Conservation (phyloP, 2,888 invertebrate genomes). For the Limenitis camilla region DNA sequence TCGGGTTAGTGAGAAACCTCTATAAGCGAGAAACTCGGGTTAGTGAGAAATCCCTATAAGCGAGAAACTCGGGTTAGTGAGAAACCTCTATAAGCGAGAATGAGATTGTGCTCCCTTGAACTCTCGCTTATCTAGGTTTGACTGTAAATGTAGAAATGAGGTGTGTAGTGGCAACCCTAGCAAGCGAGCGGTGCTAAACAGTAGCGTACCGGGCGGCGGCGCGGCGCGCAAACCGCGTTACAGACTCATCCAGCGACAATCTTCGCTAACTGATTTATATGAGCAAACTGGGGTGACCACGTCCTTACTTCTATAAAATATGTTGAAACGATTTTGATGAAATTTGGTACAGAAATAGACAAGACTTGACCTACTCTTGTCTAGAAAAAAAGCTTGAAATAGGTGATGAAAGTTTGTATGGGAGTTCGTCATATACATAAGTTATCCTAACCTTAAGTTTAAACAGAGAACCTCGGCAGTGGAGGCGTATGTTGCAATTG, state of each 20-base stretch:
- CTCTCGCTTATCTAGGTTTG: not conserved
- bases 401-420: too few relatives aligned
- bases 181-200: slow-evolving; percentile 46
- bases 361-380: too few relatives aligned
- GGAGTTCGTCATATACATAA: too few relatives aligned
- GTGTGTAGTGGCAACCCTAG: slow-evolving; percentile 31
- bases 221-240: slow-evolving; percentile 61
- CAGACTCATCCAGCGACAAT: slow-evolving; percentile 64
- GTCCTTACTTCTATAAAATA: too few relatives aligned
- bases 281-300: slow-evolving; percentile 17
- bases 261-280: slow-evolving; percentile 61
- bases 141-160: too few relatives aligned
- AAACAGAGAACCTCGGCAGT: too few relatives aligned
- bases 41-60: too few relatives aligned
- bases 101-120: not conserved
- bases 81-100: not conserved
- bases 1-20: not conserved
- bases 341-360: too few relatives aligned
- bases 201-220: slow-evolving; percentile 71
- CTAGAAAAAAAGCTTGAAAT: too few relatives aligned
- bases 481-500: too few relatives aligned
- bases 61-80: not conserved
- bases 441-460: too few relatives aligned
- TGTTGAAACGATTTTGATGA: too few relatives aligned
- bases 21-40: not conserved